Evolutionary conservation across 2,797 vertebrate genomes (phyloP).

Genomic region (Rousettus madagascariensis): DNA sequence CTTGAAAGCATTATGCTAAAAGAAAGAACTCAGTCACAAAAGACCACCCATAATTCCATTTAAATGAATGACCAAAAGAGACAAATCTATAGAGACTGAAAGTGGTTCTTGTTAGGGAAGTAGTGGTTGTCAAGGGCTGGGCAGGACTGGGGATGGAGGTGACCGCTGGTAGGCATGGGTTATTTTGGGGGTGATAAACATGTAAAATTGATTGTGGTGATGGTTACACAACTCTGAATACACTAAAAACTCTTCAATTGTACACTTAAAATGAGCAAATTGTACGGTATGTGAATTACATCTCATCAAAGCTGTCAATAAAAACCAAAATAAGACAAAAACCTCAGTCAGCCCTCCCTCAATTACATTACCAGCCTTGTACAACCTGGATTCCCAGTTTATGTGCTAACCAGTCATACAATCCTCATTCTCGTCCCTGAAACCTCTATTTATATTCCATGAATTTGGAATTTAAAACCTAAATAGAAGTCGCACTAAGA

Average conservation of each 20-base stretch:
- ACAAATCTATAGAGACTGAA: background rate
- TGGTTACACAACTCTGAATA: background rate
- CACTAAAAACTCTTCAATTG: background rate
- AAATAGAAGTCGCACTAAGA: background rate
- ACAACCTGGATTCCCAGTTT: background rate
- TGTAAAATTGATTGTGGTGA: background rate
- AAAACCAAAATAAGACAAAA: background rate
- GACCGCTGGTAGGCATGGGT: background rate
- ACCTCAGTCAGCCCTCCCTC: background rate
- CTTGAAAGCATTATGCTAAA: background rate
- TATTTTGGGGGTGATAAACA: background rate
- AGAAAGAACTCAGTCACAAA: background rate
- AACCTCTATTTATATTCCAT: background rate
- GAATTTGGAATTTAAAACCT: slow-evolving; percentile 43
- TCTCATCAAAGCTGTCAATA: background rate
- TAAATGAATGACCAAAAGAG: background rate
- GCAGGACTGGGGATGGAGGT: background rate
- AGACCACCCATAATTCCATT: background rate
- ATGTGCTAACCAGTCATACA: background rate
- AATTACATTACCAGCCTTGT: background rate
- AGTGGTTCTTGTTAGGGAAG: background rate
- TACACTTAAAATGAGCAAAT: background rate
- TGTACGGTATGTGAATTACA: background rate
- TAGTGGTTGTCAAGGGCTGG: background rate
- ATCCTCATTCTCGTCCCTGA: background rate